A percentile compares a stretch with the other conserved stretches of the same genome.
Evolutionary conservation across 53 echinoderm and acorn worm species (phyloP).

Genomic region (Mesocentrotus franciscanus): DNA sequence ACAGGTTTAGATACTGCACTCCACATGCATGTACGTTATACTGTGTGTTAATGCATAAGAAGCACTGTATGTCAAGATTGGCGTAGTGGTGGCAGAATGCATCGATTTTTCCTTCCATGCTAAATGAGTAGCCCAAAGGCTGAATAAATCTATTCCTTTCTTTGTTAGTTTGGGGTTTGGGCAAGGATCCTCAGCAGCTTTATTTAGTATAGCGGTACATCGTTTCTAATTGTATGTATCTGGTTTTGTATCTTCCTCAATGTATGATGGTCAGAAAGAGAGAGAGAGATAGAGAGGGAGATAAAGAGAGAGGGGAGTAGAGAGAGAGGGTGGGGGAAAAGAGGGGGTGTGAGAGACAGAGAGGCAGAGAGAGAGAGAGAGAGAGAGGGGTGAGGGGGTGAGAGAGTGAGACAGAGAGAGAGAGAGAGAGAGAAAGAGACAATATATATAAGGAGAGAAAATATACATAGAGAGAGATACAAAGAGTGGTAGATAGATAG

Average conservation of each 20-base stretch:
- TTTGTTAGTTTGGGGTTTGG: slow-evolving; percentile 9
- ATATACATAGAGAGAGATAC: background rate
- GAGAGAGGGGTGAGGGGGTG: background rate
- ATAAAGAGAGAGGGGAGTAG: background rate
- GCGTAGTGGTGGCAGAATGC: slow-evolving; percentile 9
- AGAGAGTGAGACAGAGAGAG: background rate
- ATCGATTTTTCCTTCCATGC: slow-evolving; percentile 32
- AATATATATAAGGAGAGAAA: too few relatives aligned
- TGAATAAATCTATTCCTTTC: slow-evolving; percentile 40
- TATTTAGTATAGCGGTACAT: background rate
- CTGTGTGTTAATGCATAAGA: background rate
- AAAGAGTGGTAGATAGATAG: background rate
- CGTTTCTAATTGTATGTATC: background rate
- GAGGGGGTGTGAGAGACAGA: background rate
- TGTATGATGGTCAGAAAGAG: background rate
- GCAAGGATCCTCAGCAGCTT: background rate
- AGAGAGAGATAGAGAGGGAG: background rate
- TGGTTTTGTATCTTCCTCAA: background rate
- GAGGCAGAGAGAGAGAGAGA: background rate
- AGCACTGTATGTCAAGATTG: background rate
- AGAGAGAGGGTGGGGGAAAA: background rate
- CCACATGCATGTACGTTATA: background rate
- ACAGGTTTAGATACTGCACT: background rate
- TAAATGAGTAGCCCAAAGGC: slow-evolving; percentile 49
- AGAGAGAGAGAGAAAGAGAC: background rate